phyloP scores from a whole-genome alignment of 2,797 vertebrate species.

The Hylomyscus alleni region DNA sequence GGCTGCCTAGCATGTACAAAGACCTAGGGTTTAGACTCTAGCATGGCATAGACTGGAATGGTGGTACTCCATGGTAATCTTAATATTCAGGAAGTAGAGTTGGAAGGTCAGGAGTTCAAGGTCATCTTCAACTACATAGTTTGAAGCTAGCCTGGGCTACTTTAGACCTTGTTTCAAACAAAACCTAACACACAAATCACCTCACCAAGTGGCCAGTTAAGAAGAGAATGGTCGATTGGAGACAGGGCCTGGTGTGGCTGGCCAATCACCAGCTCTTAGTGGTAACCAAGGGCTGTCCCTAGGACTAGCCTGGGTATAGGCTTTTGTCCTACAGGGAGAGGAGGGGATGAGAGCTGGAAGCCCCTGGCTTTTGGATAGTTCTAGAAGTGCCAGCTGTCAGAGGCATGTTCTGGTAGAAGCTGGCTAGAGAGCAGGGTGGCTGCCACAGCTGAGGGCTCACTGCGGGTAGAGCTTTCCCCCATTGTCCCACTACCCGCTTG shows the following conservation, averaged over 20 bases:
- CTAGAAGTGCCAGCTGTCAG: fast-evolving
- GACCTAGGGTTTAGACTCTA: neutral
- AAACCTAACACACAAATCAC: neutral
- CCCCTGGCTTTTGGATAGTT: neutral
- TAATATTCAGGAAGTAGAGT: neutral
- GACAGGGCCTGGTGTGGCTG: neutral
- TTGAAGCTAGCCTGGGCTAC: neutral
- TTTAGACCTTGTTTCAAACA: neutral
- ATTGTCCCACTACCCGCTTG: too few relatives aligned
- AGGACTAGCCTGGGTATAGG: neutral
- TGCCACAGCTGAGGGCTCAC: neutral
- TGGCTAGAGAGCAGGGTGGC: fast-evolving
- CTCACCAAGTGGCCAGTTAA: fast-evolving
- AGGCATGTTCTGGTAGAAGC: neutral
- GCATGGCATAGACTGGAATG: neutral
- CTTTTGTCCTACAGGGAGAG: neutral
- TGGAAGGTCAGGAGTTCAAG: neutral
- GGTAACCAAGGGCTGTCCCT: neutral
- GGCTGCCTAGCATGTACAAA: neutral
- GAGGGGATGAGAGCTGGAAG: neutral
- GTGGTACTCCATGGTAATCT: neutral
- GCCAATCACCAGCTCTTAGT: neutral
- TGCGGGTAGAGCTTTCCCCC: neutral
- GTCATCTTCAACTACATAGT: neutral
- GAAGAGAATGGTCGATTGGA: neutral